Conservation (phyloP, 2,797 vertebrate genomes). For the Poecile montanus region DNA sequence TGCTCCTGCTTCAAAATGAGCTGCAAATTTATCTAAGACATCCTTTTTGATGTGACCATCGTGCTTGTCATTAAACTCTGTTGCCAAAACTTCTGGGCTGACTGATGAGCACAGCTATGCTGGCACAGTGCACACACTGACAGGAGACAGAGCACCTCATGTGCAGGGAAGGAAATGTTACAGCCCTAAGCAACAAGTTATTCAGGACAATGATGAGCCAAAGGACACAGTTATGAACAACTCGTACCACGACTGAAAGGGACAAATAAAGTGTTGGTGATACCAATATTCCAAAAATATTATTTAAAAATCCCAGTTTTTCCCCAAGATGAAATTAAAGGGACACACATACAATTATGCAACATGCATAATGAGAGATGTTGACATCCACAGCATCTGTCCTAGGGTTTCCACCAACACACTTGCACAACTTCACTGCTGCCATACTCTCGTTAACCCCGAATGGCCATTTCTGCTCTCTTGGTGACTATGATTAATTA, state of each 20-base stretch:
- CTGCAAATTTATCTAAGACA: not conserved
- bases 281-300: not conserved
- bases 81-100: not conserved
- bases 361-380: not conserved
- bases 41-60: not conserved
- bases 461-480: not conserved
- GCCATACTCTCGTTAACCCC: not conserved
- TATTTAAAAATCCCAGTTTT: accelerated
- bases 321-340: not conserved
- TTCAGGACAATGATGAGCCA: not conserved
- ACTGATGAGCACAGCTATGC: not conserved
- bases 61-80: not conserved
- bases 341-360: not conserved
- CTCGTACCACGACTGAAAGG: accelerated
- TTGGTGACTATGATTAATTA: not conserved
- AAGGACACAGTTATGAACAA: not conserved
- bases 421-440: not conserved
- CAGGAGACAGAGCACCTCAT: not conserved
- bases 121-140: not conserved
- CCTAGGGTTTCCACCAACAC: not conserved
- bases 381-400: not conserved
- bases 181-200: not conserved
- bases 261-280: not conserved
- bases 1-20: not conserved
- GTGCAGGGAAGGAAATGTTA: not conserved